Conservation (phyloP, 2,797 vertebrate species). For the Ictinia mississippiensis region DNA sequence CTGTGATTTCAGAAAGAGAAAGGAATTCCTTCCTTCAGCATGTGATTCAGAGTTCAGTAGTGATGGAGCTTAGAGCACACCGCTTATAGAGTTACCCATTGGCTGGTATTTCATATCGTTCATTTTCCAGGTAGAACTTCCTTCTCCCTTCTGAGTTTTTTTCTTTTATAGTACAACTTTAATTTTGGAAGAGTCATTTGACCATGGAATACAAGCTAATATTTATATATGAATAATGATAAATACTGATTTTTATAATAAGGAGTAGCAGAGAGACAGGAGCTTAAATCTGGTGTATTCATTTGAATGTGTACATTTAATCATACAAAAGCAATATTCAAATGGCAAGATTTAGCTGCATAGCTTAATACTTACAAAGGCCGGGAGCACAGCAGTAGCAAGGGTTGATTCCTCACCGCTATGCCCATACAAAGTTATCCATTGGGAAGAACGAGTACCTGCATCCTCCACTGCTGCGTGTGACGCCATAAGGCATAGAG, state of each 20-base stretch:
- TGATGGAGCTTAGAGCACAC: neutral
- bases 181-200: neutral
- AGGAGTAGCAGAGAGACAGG: neutral
- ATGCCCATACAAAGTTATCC: neutral
- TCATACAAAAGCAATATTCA: neutral
- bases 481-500: neutral
- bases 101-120: neutral
- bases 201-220: neutral
- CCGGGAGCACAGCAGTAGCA: neutral
- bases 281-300: neutral
- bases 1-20: neutral
- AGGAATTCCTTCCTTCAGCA: neutral
- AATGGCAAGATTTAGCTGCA: neutral
- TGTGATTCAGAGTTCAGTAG: neutral
- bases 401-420: neutral
- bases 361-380: neutral
- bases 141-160: neutral
- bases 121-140: neutral
- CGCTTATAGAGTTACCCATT: neutral
- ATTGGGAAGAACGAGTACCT: neutral
- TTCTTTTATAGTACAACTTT: neutral
- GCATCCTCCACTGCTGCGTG: neutral
- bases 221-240: neutral
- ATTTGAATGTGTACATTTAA: neutral
- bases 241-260: neutral